These are phyloP conservation scores for Drosophila ercepeae DNA, from an alignment of 1,140 invertebrate genomes.

Conservation along the genomic window DNA sequence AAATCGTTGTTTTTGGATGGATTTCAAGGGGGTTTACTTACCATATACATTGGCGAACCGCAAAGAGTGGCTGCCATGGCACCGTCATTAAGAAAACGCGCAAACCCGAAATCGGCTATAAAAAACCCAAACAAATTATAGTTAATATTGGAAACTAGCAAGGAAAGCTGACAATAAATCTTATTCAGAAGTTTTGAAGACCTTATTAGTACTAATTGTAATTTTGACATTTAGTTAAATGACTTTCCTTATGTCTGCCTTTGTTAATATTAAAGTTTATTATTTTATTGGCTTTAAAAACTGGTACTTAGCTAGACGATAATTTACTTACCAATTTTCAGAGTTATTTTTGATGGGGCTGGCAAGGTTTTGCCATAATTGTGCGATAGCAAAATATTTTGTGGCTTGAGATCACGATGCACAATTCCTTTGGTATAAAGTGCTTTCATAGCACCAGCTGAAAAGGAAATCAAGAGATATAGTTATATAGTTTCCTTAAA, in stretches of 20 bases:
- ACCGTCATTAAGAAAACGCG: conserved; percentile 98
- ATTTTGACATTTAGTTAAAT: not conserved
- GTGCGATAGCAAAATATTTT: conserved; percentile 97
- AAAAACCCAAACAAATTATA: conserved; percentile 12
- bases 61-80: conserved; percentile 99
- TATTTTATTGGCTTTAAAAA: not conserved
- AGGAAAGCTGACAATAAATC: not conserved
- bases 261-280: not conserved
- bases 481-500: too few species aligned
- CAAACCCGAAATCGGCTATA: conserved; percentile 99
- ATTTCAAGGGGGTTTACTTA: conserved; percentile 73
- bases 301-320: too few species aligned
- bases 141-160: not conserved
- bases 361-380: conserved; percentile 91
- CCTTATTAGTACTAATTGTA: not conserved
- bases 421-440: conserved; percentile 98
- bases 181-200: not conserved
- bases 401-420: conserved; percentile 99
- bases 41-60: conserved; percentile 99
- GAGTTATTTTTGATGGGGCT: conserved; percentile 94
- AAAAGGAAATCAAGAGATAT: not conserved
- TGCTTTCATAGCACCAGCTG: conserved; percentile 98
- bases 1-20: not conserved
- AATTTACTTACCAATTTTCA: conserved; percentile 90
- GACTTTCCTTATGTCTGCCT: not conserved